These are phyloP conservation scores for Mastomys natalensis DNA, from an alignment of 2,113 vertebrate species.

Conservation along the genomic window DNA sequence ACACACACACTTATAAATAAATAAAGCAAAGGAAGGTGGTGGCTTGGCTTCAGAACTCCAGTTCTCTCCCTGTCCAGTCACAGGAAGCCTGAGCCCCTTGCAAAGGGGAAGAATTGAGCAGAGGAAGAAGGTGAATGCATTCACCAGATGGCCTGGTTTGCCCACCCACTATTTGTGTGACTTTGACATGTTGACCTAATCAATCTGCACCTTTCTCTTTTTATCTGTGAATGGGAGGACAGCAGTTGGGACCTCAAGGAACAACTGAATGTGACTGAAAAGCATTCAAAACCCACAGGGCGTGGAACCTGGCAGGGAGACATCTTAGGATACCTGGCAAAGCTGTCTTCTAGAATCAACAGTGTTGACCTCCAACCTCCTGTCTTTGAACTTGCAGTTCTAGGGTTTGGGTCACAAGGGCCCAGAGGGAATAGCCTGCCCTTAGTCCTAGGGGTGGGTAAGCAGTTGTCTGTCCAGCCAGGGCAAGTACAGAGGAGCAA, in stretches of 20 bases:
- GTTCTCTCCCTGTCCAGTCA: neutral
- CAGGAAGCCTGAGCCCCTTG: neutral
- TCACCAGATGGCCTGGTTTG: neutral
- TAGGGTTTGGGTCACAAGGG: neutral
- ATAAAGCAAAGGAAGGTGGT: neutral
- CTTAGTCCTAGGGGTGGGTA: neutral
- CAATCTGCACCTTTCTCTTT: neutral
- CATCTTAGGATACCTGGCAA: neutral
- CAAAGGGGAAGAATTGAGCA: neutral
- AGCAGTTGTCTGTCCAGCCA: constrained; percentile 20
- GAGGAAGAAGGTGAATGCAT: neutral
- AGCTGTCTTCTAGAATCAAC: constrained; percentile 46
- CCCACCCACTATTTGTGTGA: neutral
- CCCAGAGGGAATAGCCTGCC: neutral
- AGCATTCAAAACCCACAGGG: neutral
- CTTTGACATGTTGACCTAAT: neutral
- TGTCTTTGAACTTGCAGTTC: neutral
- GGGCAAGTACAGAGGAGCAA: neutral
- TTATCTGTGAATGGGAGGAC: neutral
- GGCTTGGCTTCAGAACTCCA: neutral
- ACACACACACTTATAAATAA: neutral
- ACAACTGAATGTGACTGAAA: neutral
- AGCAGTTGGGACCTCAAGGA: neutral
- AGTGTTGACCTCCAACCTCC: neutral
- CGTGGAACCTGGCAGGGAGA: accelerated